These are phyloP conservation scores for Micromussa lordhowensis DNA, from an alignment of 92 coral and sea anemone genomes.

Conservation along the genomic window DNA sequence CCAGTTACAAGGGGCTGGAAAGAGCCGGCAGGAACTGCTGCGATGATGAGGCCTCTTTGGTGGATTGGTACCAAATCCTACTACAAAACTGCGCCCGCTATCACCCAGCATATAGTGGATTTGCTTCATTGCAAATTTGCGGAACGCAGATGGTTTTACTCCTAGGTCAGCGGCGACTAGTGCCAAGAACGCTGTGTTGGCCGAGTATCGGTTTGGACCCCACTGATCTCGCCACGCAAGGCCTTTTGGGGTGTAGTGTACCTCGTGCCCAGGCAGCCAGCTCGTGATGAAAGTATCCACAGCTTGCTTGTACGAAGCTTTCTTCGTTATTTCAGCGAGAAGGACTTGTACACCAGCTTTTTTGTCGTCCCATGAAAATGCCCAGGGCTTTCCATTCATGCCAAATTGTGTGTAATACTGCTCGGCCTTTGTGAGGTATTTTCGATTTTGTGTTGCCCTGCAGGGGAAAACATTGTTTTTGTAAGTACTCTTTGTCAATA, in stretches of 20 bases:
- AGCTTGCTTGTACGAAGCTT: constrained; percentile 56
- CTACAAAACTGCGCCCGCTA: constrained; percentile 86
- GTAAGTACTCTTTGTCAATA: background rate
- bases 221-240: constrained; percentile 89
- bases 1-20: constrained; percentile 73
- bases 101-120: constrained; percentile 87
- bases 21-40: constrained; percentile 80
- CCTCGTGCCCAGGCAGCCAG: constrained; percentile 82
- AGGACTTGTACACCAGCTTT: constrained; percentile 82
- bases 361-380: constrained; percentile 89
- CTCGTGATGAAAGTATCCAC: constrained; percentile 61
- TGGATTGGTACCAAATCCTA: constrained; percentile 84
- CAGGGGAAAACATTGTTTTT: background rate
- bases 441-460: constrained; percentile 70
- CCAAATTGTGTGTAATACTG: constrained; percentile 61
- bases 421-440: constrained; percentile 81
- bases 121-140: constrained; percentile 77
- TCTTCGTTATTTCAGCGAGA: constrained; percentile 68
- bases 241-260: constrained; percentile 85
- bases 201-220: constrained; percentile 93
- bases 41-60: constrained; percentile 86
- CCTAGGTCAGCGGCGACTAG: constrained; percentile 87
- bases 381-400: constrained; percentile 63
- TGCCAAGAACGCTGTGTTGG: constrained; percentile 91
- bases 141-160: constrained; percentile 60